Evolutionary conservation across 2,113 vertebrate species (phyloP).

Genomic region (Platysternon megacephalum): DNA sequence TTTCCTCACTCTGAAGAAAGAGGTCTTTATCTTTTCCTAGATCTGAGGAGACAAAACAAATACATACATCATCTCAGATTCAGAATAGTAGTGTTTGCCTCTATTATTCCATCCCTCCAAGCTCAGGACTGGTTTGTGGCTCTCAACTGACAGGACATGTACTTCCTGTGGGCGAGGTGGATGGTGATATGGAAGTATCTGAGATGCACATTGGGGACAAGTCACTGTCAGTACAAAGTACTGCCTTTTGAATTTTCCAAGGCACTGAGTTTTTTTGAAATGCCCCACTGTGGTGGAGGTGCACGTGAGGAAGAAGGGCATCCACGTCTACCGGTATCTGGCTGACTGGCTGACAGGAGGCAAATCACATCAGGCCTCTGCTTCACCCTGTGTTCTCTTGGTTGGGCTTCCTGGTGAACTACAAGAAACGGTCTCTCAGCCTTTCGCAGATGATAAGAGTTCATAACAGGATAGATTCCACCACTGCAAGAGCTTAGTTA

Average conservation of each 20-base stretch:
- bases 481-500: not conserved
- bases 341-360: not conserved
- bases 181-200: not conserved
- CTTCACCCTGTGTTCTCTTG: not conserved
- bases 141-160: not conserved
- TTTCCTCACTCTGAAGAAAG: not conserved
- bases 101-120: not conserved
- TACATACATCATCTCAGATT: not conserved
- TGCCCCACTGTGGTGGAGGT: not conserved
- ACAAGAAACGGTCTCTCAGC: not conserved
- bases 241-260: not conserved
- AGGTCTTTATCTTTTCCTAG: not conserved
- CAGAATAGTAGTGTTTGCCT: not conserved
- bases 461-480: not conserved
- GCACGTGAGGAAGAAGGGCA: not conserved
- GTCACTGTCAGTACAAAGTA: not conserved
- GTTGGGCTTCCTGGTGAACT: not conserved
- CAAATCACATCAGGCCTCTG: not conserved
- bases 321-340: not conserved
- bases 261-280: not conserved
- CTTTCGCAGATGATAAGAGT: not conserved
- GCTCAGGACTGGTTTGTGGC: not conserved
- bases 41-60: not conserved
- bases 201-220: not conserved
- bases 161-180: not conserved